Evolutionary conservation across 2,113 vertebrate species (phyloP).

Genomic region (Ascaphus truei): DNA sequence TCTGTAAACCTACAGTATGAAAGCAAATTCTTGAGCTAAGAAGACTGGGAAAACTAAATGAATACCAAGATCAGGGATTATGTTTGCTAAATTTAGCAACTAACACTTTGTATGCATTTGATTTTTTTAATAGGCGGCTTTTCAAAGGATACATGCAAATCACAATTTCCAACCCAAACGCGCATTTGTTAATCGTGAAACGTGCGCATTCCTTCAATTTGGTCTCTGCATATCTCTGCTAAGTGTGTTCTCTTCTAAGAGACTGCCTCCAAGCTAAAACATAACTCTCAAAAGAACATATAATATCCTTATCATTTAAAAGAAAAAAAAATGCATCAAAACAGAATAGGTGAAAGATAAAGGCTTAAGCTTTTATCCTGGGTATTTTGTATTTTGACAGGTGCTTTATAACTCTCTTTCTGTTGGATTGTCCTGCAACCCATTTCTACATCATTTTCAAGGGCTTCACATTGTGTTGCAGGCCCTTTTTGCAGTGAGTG

Average conservation of each 20-base stretch:
- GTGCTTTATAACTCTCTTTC: no score
- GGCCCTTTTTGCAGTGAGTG: no score
- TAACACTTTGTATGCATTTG: background rate
- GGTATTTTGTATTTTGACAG: no score
- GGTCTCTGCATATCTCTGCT: background rate
- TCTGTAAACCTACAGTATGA: constrained; percentile 36
- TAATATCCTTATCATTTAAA: background rate
- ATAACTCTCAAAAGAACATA: background rate
- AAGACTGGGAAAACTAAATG: background rate
- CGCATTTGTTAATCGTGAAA: constrained; percentile 5
- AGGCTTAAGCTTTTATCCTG: no score
- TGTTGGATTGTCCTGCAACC: no score
- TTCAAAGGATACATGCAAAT: background rate
- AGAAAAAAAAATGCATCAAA: background rate
- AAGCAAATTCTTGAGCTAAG: background rate
- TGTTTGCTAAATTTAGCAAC: background rate
- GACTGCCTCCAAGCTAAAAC: background rate
- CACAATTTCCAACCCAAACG: background rate
- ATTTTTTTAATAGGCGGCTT: background rate
- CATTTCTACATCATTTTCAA: no score
- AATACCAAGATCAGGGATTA: background rate
- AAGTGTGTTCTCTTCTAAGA: background rate
- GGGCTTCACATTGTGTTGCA: no score
- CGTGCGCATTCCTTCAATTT: constrained; percentile 7
- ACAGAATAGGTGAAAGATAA: background rate